Conservation (phyloP, 2,888 invertebrate genomes). For the Stomorhina lunata region DNA sequence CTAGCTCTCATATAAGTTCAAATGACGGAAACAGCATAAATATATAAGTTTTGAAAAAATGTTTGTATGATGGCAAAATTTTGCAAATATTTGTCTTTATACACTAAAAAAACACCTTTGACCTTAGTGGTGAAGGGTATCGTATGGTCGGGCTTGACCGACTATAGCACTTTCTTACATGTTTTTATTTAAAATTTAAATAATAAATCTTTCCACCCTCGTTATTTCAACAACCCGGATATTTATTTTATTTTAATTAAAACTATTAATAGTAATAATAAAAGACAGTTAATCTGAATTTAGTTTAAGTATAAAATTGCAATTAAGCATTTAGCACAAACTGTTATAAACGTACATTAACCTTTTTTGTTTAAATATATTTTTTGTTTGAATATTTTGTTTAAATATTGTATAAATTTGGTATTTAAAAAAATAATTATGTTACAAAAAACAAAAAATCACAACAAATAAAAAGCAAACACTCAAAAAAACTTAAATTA, state of each 20-base stretch:
- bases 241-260: not conserved
- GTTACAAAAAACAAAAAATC: not conserved
- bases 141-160: no score
- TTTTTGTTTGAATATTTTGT: slow-evolving; percentile 13
- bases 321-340: slow-evolving; percentile 27
- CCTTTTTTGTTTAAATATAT: slow-evolving; percentile 16
- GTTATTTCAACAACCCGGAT: slow-evolving; percentile 37
- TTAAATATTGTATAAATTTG: not conserved
- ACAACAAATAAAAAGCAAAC: not conserved
- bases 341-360: slow-evolving; percentile 44
- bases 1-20: no score
- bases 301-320: slow-evolving; percentile 3
- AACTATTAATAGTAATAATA: not conserved
- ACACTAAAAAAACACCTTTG: no score
- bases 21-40: no score
- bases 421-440: not conserved
- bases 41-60: no score
- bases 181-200: not conserved
- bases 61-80: no score
- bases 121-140: no score
- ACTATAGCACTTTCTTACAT: no score
- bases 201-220: not conserved
- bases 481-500: not conserved
- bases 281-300: not conserved
- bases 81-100: no score